Evolutionary conservation across 1,140 invertebrate genomes (phyloP), one percentile per base, ranked within the genome.

Genomic region (Pseudobourletiella spinata): DNA sequence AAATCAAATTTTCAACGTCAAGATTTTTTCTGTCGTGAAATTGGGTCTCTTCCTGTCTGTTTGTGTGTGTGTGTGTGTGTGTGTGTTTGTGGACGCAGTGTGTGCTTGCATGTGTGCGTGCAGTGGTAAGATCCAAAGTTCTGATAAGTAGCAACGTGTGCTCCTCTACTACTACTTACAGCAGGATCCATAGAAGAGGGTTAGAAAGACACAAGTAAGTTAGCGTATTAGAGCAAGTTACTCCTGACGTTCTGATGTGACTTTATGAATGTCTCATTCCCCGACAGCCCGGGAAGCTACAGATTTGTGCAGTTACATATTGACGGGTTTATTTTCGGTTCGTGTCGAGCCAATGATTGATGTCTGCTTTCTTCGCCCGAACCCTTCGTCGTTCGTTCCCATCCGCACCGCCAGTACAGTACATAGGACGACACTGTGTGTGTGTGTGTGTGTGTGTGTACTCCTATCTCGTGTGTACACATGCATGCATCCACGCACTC

Each of bases 301-400:
- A 63, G 61, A 63, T 63, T 55, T 55, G 32, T 32, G 59, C 48
- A 57, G 61, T 63, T 63, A 63, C 61, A 63, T 55, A 63, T 63
- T 63, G 61, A 63, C 61, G 61, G 61, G 61, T 63, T 63, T 63
- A 63, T 63, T 63, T 63, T 63, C 61, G 61, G 54, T 63, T 46
- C 61, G 59, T 62, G 64, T 65, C 64, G 51, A 58, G 22, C 29
- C 26, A 62, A 68, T 67, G 66, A 68, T 68, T 68, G 66, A 68
- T 66, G 64, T 55, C 55, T 62, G 57, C 64, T 65, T 61, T 65
- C 59, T 65, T 65, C 64, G 46, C 61, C 50, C 57, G 39, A 44
- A 32, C 42, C 55, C 54, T n/a, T 62, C 46, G 26, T 22, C 42
- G 30, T 60, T 14, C 29, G 28, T 22, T 26, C 30, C 50, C 44